These are phyloP conservation scores for Onychostoma macrolepis DNA, from an alignment of 2,113 vertebrate genomes.

Conservation along the genomic window DNA sequence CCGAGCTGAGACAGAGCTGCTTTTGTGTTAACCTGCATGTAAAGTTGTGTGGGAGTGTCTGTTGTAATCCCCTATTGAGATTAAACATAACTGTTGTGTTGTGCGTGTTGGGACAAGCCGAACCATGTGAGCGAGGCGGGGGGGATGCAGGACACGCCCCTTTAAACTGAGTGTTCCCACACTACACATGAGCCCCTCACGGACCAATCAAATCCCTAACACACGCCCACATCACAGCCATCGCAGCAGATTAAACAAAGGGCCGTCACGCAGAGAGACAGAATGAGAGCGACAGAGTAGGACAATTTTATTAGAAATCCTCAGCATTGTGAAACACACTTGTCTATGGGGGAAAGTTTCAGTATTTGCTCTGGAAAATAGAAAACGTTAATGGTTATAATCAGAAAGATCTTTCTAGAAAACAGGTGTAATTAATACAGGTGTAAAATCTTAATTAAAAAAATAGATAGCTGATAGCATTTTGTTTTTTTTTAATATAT, in stretches of 20 bases:
- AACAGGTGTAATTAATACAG: neutral
- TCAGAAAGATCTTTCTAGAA: neutral
- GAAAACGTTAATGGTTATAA: neutral
- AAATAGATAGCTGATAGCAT: too few species aligned
- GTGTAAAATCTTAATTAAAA: neutral
- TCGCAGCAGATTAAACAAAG: slow-evolving; percentile 17
- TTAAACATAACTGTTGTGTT: slow-evolving; percentile 44
- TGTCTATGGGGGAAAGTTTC: neutral
- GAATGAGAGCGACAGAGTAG: neutral
- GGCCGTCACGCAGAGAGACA: neutral
- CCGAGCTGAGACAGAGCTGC: neutral
- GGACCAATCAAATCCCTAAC: neutral
- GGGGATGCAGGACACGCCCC: neutral
- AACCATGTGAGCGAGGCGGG: neutral
- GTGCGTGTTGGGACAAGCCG: neutral
- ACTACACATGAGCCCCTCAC: neutral
- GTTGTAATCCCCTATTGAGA: slow-evolving; percentile 46
- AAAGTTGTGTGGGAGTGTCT: slow-evolving; percentile 29
- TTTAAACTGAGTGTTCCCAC: neutral
- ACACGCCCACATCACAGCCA: neutral
- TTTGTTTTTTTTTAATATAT: too few species aligned
- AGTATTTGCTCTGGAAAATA: neutral
- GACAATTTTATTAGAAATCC: neutral
- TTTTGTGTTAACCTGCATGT: slow-evolving; percentile 20
- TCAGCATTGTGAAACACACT: neutral